Conservation (phyloP, 2,888 invertebrate genomes). For the Archips xylosteana region DNA sequence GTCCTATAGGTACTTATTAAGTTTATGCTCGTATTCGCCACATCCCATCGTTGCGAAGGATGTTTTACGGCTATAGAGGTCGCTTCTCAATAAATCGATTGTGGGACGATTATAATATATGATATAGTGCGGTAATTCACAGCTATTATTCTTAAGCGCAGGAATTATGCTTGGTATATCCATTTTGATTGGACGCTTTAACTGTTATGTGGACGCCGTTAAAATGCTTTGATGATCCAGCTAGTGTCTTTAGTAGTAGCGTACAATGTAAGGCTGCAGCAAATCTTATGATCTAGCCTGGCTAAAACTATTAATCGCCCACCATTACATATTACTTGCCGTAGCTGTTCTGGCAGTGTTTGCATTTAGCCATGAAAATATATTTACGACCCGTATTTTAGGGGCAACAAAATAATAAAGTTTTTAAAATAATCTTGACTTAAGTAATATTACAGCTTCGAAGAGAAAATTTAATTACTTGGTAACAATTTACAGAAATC, state of each 20-base stretch:
- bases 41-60: slow-evolving; percentile 52
- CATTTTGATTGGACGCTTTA: slow-evolving; percentile 50
- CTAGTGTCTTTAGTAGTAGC: slow-evolving; percentile 17
- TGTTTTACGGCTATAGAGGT: slow-evolving; percentile 63
- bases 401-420: not conserved
- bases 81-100: slow-evolving; percentile 62
- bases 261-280: slow-evolving; percentile 30
- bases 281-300: slow-evolving; percentile 19
- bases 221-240: slow-evolving; percentile 22
- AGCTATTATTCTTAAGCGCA: slow-evolving; percentile 64
- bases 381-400: slow-evolving; percentile 6
- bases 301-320: slow-evolving; percentile 54
- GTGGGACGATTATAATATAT: slow-evolving; percentile 68
- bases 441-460: not conserved
- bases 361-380: slow-evolving; percentile 8
- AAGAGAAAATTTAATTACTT: not conserved
- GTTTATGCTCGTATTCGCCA: slow-evolving; percentile 54
- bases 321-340: slow-evolving; percentile 14
- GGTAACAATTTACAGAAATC: not conserved
- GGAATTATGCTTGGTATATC: slow-evolving; percentile 56
- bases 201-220: slow-evolving; percentile 7
- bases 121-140: slow-evolving; percentile 68
- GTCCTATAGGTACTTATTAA: slow-evolving; percentile 46
- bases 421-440: slow-evolving; percentile 10
- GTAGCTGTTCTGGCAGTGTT: slow-evolving; percentile 12